phyloP scores from a whole-genome alignment of 2,113 vertebrate species.

The Epinephelus cyanopodus region DNA sequence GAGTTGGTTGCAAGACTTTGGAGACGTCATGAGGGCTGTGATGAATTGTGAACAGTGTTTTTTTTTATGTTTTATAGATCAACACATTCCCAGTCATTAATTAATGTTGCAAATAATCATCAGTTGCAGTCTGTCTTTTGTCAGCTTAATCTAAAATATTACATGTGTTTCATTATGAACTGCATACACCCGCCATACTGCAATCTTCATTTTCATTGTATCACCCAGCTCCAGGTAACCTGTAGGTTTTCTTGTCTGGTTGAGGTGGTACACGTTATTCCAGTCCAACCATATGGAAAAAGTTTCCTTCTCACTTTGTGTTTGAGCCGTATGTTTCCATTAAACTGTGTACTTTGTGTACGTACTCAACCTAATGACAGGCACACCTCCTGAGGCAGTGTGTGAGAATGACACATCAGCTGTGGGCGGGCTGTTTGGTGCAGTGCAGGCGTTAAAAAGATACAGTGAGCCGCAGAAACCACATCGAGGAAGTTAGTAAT shows the following conservation, averaged over 20 bases:
- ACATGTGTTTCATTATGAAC: not conserved
- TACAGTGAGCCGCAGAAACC: not conserved
- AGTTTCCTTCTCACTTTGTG: not conserved
- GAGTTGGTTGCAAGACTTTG: not conserved
- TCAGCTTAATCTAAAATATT: not conserved
- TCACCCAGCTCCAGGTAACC: not conserved
- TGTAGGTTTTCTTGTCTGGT: not conserved
- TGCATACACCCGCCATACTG: not conserved
- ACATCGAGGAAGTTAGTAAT: conserved; percentile 50
- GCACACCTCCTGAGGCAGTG: conserved; percentile 24
- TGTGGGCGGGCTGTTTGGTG: conserved; percentile 1
- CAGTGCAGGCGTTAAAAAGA: conserved; percentile 34
- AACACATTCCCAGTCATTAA: not conserved
- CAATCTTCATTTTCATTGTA: not conserved
- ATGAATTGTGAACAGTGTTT: not conserved
- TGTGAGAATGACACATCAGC: conserved; percentile 45
- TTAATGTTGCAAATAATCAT: not conserved
- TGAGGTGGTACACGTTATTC: not conserved
- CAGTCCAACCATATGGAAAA: not conserved
- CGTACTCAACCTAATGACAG: not conserved
- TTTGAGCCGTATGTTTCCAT: conserved; percentile 16
- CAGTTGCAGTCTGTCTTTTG: not conserved
- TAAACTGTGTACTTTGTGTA: not conserved
- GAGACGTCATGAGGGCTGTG: not conserved
- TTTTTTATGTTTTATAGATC: not conserved